phyloP scores from a whole-genome alignment of 1,140 invertebrate species.

The Trachymyrmex septentrionalis region DNA sequence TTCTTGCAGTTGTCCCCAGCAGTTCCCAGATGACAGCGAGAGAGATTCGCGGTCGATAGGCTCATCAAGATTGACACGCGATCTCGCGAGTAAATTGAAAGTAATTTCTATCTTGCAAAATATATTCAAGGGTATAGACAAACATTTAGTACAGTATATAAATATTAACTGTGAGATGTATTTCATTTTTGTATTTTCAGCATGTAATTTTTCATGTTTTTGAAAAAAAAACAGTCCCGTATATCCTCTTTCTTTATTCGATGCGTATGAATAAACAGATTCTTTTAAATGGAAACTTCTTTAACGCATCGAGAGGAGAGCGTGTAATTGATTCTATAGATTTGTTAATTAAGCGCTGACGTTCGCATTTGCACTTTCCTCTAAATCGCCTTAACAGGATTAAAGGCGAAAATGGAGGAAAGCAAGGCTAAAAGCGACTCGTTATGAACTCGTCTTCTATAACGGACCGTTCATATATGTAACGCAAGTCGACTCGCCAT shows the following conservation, averaged over 20 bases:
- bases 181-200: background rate
- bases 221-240: background rate
- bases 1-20: background rate
- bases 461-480: background rate
- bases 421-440: slow-evolving; percentile 6
- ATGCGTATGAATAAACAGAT: background rate
- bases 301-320: background rate
- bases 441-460: background rate
- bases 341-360: background rate
- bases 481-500: background rate
- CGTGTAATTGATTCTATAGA: background rate
- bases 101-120: background rate
- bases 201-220: background rate
- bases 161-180: background rate
- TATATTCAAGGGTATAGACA: background rate
- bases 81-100: slow-evolving; percentile 21
- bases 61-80: slow-evolving; percentile 18
- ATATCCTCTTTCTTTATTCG: too few relatives aligned
- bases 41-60: background rate
- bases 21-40: background rate
- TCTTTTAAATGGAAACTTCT: background rate
- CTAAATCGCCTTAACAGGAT: background rate
- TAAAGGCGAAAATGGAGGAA: background rate
- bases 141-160: background rate
- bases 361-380: background rate